Base-by-base conservation (phyloP, 2,888 invertebrate genomes). In the Phengaris alcon region DNA sequence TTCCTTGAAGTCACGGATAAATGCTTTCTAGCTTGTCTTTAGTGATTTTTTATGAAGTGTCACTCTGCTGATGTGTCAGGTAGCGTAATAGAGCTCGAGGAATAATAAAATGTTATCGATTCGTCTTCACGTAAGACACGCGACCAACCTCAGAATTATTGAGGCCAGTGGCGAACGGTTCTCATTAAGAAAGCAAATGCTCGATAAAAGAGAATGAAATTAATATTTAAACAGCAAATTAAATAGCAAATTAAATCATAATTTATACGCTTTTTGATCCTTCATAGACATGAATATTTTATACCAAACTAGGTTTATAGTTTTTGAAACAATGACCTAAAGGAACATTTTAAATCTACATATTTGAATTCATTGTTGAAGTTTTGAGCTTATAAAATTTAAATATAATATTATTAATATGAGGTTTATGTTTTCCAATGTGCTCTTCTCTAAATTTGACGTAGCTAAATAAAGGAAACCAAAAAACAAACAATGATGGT, bases 91-190 rank as follows among this genome's bases (percentile, higher is more conserved):
- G 64, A 35, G 12, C 64, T 12, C 10, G 13, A 44, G 64, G 64
- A 44, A 70, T 70, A 51, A 70, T 70, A 69, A 69, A 70, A 70
- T 72, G 35, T 22, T 72, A 54, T 72, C 51, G 72, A 72, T 72
- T 52, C 10, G 46, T 9, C 64, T 64, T 64, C 44, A 52, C 52
- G 54, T 54, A 72, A 70, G 70, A 35, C 72, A 72, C 54, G 72
- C 72, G 35, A 72, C 12, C 35, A 48, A 72, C 52, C 54, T 72
- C 35, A 54, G 72, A 52, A 13, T 72, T 52, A 72, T 72, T 8
- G 54, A 72, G 52, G 48, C 22, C 15, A 51, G 51, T 13, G 12
- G 70, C 35, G 12, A 44, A 64, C 64, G 64, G 6, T 64, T 35
- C 64, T 64, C 22, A 64, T 64, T 64, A 64, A 64, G 22, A 64